Evolutionary conservation across 2,113 vertebrate genomes (phyloP), one percentile per base, ranked within the genome.

Genomic region (Mystacornis crossleyi): DNA sequence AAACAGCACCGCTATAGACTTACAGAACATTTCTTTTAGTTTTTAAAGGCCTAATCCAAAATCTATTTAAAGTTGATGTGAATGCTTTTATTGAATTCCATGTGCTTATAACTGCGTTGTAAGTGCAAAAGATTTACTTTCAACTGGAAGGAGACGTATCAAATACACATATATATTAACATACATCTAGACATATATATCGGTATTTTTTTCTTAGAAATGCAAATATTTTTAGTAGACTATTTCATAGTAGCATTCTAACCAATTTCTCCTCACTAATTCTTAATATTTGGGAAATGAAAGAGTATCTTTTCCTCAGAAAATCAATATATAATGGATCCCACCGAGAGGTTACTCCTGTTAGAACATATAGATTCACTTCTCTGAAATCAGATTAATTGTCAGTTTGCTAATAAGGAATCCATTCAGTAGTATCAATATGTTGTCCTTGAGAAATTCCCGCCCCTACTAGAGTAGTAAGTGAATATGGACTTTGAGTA

Each of bases 21-120:
- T 83, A 31, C 24, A 55, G 45, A 64, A 38, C 38, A 60, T 65
- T 90, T 92, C 13, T 67, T 80, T 85, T 85, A 74, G 81, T 66
- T 92, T 86, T 74, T 60, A 96, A 93, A 89, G 74, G 57, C 78
- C 53, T 79, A 77, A 94, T 93, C 54, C 80, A 86, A 92, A 87
- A 61, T 89, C 65, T 82, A 34, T 89, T 94, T 92, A 67, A 90
- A 93, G 45, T 55, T 66, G 58, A 85, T 89, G 71, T 78, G 61
- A 62, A 62, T 61, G 47, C 90, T 95, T 88, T 73, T 57, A 74
- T 78, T 86, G 90, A 80, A 48, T 85, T 89, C 43, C n/a, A 25
- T 57, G 50, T 65, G 29, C 55, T 87, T n/a, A 65, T 81, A 57
- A 91, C 65, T 53, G 33, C 18, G 6, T 15, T 75, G 26, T 85